These are phyloP conservation scores for Tachypleus tridentatus DNA, from an alignment of 1,140 invertebrate genomes.

Conservation along the genomic window DNA sequence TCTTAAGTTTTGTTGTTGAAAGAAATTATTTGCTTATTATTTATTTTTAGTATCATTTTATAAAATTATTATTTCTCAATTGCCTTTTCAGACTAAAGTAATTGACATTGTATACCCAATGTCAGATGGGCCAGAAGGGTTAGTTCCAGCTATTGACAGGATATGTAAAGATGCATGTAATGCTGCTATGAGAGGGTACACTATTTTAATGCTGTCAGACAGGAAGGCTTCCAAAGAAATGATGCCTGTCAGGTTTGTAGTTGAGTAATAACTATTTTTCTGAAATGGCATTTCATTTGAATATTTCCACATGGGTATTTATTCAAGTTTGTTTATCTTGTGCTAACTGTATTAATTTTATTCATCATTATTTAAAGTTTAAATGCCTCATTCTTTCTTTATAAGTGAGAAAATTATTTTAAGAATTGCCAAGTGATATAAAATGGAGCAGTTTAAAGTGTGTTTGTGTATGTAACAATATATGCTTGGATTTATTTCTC, in stretches of 20 bases:
- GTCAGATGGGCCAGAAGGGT: conserved; percentile 54
- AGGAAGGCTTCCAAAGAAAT: conserved; percentile 50
- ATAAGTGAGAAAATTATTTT: too few species aligned
- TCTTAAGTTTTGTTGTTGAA: too few species aligned
- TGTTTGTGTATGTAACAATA: too few species aligned
- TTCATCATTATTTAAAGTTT: conserved; percentile 13
- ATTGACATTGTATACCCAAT: conserved; percentile 76
- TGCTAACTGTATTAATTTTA: conserved; percentile 6
- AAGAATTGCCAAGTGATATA: too few species aligned
- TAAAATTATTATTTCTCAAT: too few species aligned
- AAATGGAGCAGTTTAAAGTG: too few species aligned
- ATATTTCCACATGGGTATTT: too few species aligned
- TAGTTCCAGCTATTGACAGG: conserved; percentile 59
- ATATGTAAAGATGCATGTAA: conserved; percentile 67
- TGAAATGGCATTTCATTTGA: too few species aligned
- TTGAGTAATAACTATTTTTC: background rate
- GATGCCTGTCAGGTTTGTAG: conserved; percentile 35
- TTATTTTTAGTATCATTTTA: too few species aligned
- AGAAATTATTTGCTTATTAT: too few species aligned
- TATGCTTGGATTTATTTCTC: too few species aligned
- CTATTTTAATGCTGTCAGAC: conserved; percentile 83
- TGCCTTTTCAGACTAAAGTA: conserved; percentile 48
- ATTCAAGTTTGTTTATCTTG: conserved; percentile 12
- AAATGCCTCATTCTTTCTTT: too few species aligned
- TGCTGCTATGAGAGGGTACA: conserved; percentile 66